A percentile compares a stretch with the other conserved stretches of the same genome.
These are phyloP conservation scores for Rhinogobius similis DNA, from an alignment of 2,113 vertebrate genomes.

Conservation along the genomic window DNA sequence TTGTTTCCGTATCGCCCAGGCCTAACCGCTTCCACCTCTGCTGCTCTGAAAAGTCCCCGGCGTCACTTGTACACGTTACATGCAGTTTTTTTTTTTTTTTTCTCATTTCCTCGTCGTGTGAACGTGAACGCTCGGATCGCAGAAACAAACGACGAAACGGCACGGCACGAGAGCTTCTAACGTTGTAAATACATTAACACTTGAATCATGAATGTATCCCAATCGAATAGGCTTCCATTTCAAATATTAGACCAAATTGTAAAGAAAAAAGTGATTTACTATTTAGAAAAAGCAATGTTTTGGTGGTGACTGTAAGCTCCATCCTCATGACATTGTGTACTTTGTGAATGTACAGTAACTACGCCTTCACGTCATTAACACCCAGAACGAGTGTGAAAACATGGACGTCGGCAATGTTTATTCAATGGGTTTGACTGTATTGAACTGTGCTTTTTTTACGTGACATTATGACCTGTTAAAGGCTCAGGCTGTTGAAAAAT, in stretches of 20 bases:
- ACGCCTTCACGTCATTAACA: not conserved
- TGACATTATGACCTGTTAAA: constrained; percentile 22
- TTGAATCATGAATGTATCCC: constrained; percentile 11
- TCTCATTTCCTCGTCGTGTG: constrained; percentile 32
- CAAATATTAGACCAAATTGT: constrained; percentile 19
- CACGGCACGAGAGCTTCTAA: constrained; percentile 31
- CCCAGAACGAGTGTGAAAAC: not conserved
- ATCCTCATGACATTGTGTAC: constrained; percentile 36
- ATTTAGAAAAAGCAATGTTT: constrained; percentile 16
- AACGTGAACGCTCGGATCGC: constrained; percentile 41
- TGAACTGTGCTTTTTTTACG: constrained; percentile 39
- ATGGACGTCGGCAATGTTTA: constrained; percentile 40
- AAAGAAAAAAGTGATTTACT: constrained; percentile 26
- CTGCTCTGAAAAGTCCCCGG: too few relatives aligned
- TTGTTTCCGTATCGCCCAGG: too few relatives aligned
- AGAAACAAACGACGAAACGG: constrained; percentile 1
- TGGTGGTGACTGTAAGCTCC: constrained; percentile 36
- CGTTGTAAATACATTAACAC: constrained; percentile 45
- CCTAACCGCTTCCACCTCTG: too few relatives aligned
- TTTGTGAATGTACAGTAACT: constrained; percentile 45
- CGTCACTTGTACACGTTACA: too few relatives aligned
- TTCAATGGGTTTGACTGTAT: too few relatives aligned
- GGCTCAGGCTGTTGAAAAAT: not conserved
- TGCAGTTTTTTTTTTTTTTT: too few relatives aligned
- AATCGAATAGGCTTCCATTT: constrained; percentile 7